phyloP scores from a whole-genome alignment of 2,797 vertebrate genomes.

The Monodelphis domestica region DNA sequence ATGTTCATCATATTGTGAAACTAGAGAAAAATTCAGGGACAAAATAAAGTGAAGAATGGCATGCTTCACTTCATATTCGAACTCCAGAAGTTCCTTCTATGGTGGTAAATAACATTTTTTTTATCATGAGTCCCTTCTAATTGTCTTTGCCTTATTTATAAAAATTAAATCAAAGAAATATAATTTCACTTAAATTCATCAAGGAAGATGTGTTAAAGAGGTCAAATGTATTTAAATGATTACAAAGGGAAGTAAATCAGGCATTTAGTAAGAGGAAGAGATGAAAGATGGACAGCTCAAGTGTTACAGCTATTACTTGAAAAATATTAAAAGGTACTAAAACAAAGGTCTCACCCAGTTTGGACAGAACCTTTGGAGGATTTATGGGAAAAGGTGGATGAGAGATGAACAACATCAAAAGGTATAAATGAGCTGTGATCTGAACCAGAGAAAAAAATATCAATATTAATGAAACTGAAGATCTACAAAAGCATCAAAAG shows the following conservation, averaged over 20 bases:
- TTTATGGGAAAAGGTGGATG: neutral
- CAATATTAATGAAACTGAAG: neutral
- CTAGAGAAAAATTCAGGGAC: too few relatives aligned
- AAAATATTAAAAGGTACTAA: neutral
- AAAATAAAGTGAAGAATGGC: too few relatives aligned
- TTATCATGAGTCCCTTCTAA: too few relatives aligned
- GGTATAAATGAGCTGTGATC: neutral
- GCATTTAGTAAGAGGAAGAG: neutral
- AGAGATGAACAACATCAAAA: neutral
- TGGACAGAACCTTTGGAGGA: neutral
- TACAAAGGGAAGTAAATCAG: neutral
- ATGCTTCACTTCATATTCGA: too few relatives aligned
- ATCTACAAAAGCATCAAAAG: neutral
- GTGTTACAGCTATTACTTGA: neutral
- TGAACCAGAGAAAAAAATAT: neutral
- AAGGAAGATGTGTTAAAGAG: neutral
- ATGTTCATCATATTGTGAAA: too few relatives aligned
- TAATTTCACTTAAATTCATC: neutral
- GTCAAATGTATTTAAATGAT: neutral
- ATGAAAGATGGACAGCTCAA: neutral
- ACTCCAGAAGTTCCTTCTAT: too few relatives aligned
- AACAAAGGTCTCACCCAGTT: neutral
- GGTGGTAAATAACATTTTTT: too few relatives aligned
- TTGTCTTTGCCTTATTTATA: too few relatives aligned
- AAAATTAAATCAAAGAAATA: too few relatives aligned